These are phyloP conservation scores for Drosophila cognata DNA, from an alignment of 2,888 invertebrate species.

Conservation along the genomic window DNA sequence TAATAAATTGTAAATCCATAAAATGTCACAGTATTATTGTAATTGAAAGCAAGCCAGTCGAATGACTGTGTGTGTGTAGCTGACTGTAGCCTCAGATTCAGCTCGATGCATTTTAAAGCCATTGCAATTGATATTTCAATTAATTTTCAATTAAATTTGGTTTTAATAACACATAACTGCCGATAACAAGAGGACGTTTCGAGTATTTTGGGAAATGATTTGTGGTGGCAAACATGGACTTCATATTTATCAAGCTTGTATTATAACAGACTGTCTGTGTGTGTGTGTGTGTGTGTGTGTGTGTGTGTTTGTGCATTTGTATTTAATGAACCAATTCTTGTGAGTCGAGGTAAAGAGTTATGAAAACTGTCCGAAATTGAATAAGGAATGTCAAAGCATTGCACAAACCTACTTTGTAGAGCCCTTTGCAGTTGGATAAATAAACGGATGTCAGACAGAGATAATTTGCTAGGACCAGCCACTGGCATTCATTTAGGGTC, in stretches of 20 bases:
- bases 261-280: neutral
- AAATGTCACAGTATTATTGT: slow-evolving; percentile 59
- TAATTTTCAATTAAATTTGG: slow-evolving; percentile 75
- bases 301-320: neutral
- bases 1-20: slow-evolving; percentile 64
- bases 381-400: neutral
- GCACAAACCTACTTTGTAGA: neutral
- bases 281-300: neutral
- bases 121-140: slow-evolving; percentile 75
- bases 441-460: neutral
- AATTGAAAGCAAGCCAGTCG: slow-evolving; percentile 29
- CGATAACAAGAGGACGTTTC: slow-evolving; percentile 10
- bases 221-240: slow-evolving; percentile 12
- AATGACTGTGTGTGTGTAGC: slow-evolving; percentile 1
- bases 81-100: slow-evolving; percentile 25
- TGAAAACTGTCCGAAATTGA: neutral
- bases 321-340: neutral
- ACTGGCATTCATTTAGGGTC: neutral
- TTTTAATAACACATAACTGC: slow-evolving; percentile 58
- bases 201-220: slow-evolving; percentile 20
- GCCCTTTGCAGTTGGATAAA: neutral
- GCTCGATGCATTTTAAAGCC: slow-evolving; percentile 57
- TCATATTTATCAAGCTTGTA: slow-evolving; percentile 35
- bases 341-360: neutral
- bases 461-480: neutral